A percentile compares a stretch with the other conserved stretches of the same genome.
Conservation (phyloP, 2,113 vertebrate genomes). For the Oncorhynchus clarkii region DNA sequence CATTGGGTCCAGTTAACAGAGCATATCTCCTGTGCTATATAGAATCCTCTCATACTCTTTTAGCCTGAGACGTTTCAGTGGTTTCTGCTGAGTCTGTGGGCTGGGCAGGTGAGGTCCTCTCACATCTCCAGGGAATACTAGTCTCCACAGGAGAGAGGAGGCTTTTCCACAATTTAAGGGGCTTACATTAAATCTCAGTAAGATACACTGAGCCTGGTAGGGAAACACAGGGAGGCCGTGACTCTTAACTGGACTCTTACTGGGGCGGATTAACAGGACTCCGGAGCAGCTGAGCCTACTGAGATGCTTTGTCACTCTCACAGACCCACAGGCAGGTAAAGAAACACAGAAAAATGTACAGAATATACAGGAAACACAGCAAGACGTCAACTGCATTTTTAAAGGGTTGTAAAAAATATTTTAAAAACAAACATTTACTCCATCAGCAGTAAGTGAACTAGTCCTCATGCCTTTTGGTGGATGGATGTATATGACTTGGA, state of each 20-base stretch:
- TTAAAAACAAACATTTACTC: not conserved
- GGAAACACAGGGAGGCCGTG: not conserved
- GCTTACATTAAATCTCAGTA: constrained; percentile 36
- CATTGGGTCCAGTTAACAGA: not conserved
- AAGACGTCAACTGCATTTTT: no score
- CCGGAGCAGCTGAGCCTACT: constrained; percentile 14
- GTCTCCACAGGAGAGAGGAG: constrained; percentile 3
- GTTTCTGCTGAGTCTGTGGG: not conserved
- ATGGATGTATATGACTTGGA: not conserved
- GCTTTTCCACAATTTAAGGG: constrained; percentile 17
- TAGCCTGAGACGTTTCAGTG: not conserved
- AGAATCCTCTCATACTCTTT: not conserved
- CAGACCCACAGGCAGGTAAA: no score
- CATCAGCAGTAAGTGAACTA: not conserved
- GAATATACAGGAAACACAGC: no score
- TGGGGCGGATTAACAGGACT: constrained; percentile 45
- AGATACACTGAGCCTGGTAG: constrained; percentile 36
- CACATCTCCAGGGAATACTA: not conserved
- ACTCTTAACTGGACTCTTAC: constrained; percentile 20
- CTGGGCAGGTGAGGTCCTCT: not conserved
- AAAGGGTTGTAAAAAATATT: not conserved
- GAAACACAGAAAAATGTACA: not conserved
- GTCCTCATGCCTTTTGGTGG: not conserved
- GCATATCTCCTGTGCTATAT: no score
- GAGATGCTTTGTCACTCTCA: constrained; percentile 7